Conservation (phyloP, 2,113 vertebrate genomes). For the Ahaetulla prasina region DNA sequence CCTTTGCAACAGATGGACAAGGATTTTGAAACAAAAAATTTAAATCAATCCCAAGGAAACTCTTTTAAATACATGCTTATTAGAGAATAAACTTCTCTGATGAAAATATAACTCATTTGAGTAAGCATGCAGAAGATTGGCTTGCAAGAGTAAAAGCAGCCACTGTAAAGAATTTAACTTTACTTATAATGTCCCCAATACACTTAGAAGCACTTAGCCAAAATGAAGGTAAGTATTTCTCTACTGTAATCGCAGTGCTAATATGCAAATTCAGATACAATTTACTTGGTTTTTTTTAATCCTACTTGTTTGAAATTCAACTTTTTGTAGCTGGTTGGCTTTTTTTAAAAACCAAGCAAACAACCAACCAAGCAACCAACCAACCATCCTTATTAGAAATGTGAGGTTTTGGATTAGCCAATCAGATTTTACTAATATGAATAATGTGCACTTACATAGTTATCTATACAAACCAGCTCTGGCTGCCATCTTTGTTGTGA, state of each 20-base stretch:
- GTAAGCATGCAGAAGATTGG: background rate
- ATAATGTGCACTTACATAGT: background rate
- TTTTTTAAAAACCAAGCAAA: background rate
- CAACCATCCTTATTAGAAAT: background rate
- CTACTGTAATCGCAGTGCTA: background rate
- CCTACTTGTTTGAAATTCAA: background rate
- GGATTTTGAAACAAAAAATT: background rate
- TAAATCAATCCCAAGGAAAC: background rate
- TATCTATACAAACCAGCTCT: background rate
- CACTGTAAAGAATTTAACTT: background rate
- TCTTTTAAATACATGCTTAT: background rate
- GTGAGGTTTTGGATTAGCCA: background rate
- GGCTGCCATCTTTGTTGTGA: background rate
- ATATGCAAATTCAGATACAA: background rate
- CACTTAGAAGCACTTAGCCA: background rate
- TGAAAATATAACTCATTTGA: background rate
- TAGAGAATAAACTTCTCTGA: background rate
- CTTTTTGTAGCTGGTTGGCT: background rate
- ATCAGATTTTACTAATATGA: background rate
- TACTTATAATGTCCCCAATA: background rate
- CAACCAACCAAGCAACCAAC: background rate
- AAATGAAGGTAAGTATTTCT: background rate
- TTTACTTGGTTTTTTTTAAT: background rate
- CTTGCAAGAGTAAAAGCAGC: background rate
- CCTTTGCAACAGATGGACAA: background rate